Percentiles rank a stretch among this genome's conserved stretches.
phyloP scores from a whole-genome alignment of 1,140 invertebrate species.

The Phymorhynchus buccinoides region DNA sequence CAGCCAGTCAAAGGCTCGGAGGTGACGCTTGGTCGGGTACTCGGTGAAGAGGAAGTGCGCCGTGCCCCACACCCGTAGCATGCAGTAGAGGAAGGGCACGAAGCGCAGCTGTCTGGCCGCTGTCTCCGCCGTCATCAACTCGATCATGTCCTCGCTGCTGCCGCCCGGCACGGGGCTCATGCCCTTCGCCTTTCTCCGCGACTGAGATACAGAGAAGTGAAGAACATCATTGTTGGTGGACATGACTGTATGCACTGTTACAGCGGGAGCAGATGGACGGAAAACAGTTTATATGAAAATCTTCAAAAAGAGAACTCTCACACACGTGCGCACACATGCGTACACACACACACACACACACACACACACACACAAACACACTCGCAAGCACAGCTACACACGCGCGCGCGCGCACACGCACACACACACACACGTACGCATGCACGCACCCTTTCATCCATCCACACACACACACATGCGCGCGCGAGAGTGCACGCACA shows the following conservation, averaged over 20 bases:
- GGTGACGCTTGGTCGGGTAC: conserved; percentile 35
- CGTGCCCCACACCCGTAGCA: conserved; percentile 54
- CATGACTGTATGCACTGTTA: background rate
- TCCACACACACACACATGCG: background rate
- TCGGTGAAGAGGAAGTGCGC: conserved; percentile 48
- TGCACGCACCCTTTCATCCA: too few relatives aligned
- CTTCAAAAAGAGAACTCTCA: background rate
- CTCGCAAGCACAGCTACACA: too few relatives aligned
- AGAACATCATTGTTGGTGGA: background rate
- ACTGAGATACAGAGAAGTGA: background rate
- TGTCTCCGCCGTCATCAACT: conserved; percentile 46
- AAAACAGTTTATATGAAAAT: background rate
- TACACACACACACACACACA: background rate
- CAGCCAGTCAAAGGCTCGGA: conserved; percentile 49
- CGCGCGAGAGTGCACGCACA: too few relatives aligned
- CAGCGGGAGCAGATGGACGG: background rate
- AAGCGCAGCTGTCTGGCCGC: conserved; percentile 57
- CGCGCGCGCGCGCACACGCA: background rate
- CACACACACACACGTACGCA: background rate
- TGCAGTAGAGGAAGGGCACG: conserved; percentile 57
- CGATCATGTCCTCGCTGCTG: conserved; percentile 42
- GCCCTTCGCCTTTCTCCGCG: conserved; percentile 14
- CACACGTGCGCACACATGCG: background rate
- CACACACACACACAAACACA: background rate
- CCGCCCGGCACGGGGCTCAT: conserved; percentile 2